A percentile compares a stretch with the other conserved stretches of the same genome.
phyloP scores from a whole-genome alignment of 92 coral and sea anemone genomes.

The Paragorgia papillata region DNA sequence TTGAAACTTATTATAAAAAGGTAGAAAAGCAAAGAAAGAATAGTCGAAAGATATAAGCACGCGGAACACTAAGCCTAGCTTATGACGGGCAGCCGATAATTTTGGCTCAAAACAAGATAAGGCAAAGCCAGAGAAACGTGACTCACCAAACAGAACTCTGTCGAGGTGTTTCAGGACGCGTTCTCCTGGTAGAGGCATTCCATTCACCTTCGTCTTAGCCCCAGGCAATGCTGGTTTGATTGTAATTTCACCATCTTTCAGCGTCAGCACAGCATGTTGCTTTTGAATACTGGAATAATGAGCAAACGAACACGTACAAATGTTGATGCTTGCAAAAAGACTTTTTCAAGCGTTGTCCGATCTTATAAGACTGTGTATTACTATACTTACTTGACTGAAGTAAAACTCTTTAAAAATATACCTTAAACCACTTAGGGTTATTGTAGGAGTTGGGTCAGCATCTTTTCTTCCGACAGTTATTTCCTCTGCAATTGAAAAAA shows the following conservation, averaged over 20 bases:
- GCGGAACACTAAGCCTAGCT: too few species aligned
- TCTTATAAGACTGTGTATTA: too few species aligned
- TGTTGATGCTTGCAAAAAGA: too few species aligned
- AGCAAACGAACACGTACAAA: background rate
- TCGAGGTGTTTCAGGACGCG: constrained; percentile 86
- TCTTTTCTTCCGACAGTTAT: constrained; percentile 89
- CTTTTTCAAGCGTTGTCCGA: too few species aligned
- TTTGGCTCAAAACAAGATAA: too few species aligned
- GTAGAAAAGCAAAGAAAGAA: too few species aligned
- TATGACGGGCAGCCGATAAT: too few species aligned
- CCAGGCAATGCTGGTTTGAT: constrained; percentile 94
- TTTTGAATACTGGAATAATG: constrained; percentile 77
- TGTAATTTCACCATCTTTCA: constrained; percentile 78
- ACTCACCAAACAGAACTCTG: constrained; percentile 93
- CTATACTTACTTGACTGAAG: background rate
- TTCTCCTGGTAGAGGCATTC: constrained; percentile 95
- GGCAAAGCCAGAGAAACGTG: too few species aligned
- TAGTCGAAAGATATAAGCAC: too few species aligned
- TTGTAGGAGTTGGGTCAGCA: constrained; percentile 77
- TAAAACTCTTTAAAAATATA: background rate
- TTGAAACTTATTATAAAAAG: too few species aligned
- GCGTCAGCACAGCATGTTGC: constrained; percentile 87
- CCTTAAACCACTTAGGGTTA: constrained; percentile 88
- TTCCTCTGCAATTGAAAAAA: constrained; percentile 53
- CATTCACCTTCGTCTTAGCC: constrained; percentile 94